phyloP scores from a whole-genome alignment of 2,113 vertebrate species.

The Stomatorhinus ivindoensis region DNA sequence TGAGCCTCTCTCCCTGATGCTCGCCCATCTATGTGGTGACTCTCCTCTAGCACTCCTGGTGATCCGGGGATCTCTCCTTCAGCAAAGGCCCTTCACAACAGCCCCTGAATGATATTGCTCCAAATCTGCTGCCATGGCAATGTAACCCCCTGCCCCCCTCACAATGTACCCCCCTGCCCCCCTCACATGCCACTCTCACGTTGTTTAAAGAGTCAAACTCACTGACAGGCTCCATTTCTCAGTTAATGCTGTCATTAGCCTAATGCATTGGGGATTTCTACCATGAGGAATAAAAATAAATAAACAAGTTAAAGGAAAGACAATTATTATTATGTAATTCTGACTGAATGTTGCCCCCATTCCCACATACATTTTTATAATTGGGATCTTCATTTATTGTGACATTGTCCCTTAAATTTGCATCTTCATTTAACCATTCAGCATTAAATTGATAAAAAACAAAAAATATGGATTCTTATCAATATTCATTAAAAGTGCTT shows the following conservation, averaged over 20 bases:
- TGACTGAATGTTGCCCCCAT: neutral
- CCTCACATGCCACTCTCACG: constrained; percentile 19
- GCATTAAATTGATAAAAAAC: neutral
- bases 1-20: constrained; percentile 2
- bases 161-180: neutral
- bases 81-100: constrained; percentile 13
- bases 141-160: neutral
- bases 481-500: constrained; percentile 4
- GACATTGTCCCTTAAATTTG: neutral
- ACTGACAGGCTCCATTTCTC: neutral
- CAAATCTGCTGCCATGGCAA: constrained; percentile 25
- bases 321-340: neutral
- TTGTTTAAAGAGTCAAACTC: neutral
- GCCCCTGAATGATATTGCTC: constrained; percentile 31
- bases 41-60: constrained; percentile 19
- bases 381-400: neutral
- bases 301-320: neutral
- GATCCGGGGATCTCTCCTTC: constrained; percentile 29
- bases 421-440: neutral
- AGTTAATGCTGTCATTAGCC: neutral
- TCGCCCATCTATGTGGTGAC: constrained; percentile 25
- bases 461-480: constrained; percentile 1
- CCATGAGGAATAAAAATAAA: neutral
- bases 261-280: neutral
- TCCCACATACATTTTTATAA: neutral